Percentiles rank a stretch among this genome's conserved stretches.
Evolutionary conservation across 2,888 invertebrate genomes (phyloP).

Genomic region (Leucophenga montana): DNA sequence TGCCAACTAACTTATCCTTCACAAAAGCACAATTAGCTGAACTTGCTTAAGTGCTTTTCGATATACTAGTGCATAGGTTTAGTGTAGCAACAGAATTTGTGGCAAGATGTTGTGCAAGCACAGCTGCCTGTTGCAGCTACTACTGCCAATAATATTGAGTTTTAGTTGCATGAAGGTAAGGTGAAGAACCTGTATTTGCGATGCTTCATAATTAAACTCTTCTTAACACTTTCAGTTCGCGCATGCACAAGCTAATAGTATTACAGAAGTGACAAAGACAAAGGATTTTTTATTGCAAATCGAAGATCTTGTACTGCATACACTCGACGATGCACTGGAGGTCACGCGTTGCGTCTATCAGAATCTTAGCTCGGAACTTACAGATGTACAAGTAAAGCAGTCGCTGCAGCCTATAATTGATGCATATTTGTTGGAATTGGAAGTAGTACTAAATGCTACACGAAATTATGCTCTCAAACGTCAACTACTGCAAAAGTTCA

Average conservation of each 20-base stretch:
- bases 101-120: neutral
- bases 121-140: too few relatives aligned
- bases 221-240: too few relatives aligned
- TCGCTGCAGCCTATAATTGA: slow-evolving; percentile 37
- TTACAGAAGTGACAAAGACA: too few relatives aligned
- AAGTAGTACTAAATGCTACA: slow-evolving; percentile 18
- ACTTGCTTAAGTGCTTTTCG: too few relatives aligned
- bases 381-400: slow-evolving; percentile 25
- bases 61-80: neutral
- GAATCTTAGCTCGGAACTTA: slow-evolving; percentile 37
- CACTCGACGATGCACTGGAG: slow-evolving; percentile 44
- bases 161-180: too few relatives aligned
- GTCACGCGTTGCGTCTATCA: slow-evolving; percentile 43
- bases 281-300: slow-evolving; percentile 36
- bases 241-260: too few relatives aligned
- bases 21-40: too few relatives aligned
- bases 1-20: too few relatives aligned
- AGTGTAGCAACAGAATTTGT: neutral
- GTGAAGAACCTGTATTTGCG: too few relatives aligned
- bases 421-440: slow-evolving; percentile 39
- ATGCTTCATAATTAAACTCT: too few relatives aligned
- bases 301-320: slow-evolving; percentile 45
- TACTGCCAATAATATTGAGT: too few relatives aligned
- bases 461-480: slow-evolving; percentile 43
- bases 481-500: slow-evolving; percentile 43